phyloP scores from a whole-genome alignment of 2,888 invertebrate species.

The Pachymerium ferrugineum region DNA sequence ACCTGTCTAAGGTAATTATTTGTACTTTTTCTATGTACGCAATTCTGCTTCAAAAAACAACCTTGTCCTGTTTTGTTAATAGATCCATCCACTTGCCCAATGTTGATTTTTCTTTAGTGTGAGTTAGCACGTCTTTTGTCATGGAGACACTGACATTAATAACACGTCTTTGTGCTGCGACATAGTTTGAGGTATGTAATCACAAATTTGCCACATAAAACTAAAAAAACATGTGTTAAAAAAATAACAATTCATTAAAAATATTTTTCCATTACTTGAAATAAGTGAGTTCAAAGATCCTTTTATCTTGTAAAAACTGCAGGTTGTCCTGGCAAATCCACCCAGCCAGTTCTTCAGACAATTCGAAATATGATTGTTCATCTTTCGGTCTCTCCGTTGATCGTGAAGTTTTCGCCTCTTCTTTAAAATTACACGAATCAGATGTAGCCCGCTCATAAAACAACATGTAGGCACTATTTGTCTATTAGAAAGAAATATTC shows the following conservation, averaged over 20 bases:
- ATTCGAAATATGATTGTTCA: conserved; percentile 52
- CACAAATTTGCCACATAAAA: conserved; percentile 95
- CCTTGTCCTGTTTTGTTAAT: conserved; percentile 86
- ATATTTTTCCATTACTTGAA: conserved; percentile 60
- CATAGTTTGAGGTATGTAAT: conserved; percentile 83
- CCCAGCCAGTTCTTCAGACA: conserved; percentile 75
- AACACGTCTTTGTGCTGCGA: conserved; percentile 70
- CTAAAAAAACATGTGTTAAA: conserved; percentile 54
- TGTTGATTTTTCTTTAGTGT: conserved; percentile 94
- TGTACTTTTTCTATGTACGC: too few species aligned
- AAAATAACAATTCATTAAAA: neutral
- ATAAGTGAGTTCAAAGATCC: conserved; percentile 92
- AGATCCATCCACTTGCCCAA: conserved; percentile 96
- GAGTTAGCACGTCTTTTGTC: conserved; percentile 92
- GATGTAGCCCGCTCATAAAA: conserved; percentile 78
- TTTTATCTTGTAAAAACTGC: conserved; percentile 89
- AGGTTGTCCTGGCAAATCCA: conserved; percentile 98
- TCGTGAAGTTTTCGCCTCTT: neutral
- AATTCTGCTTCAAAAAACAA: too few species aligned
- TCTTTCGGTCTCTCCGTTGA: conserved; percentile 32
- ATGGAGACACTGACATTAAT: conserved; percentile 75
- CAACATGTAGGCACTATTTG: conserved; percentile 94
- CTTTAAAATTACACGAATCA: conserved; percentile 27
- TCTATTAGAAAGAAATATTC: conserved; percentile 47
- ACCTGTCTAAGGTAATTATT: too few species aligned